Percentiles rank a stretch among this genome's conserved stretches.
Conservation (phyloP, 2,113 vertebrate genomes). For the Odobenus rosmarus region DNA sequence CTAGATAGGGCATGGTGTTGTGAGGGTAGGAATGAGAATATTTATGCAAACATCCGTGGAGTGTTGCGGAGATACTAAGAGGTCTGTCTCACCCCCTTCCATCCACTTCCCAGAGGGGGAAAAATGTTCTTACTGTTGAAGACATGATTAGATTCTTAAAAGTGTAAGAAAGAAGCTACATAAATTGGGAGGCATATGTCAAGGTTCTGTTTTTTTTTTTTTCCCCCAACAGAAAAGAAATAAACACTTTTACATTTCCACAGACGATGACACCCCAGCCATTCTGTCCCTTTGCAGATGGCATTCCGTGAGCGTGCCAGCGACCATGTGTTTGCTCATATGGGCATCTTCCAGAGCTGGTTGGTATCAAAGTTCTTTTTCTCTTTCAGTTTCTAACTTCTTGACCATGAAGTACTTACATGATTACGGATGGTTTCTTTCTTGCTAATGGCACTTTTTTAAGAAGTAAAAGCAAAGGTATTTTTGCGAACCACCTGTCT, state of each 20-base stretch:
- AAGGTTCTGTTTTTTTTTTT: neutral
- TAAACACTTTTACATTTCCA: neutral
- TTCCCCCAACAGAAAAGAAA: neutral
- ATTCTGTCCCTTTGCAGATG: neutral
- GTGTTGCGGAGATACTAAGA: neutral
- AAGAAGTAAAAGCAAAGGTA: neutral
- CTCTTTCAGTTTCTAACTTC: neutral
- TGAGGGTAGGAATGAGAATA: neutral
- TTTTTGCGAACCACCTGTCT: neutral
- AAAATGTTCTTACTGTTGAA: neutral
- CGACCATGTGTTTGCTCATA: neutral
- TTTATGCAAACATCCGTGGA: neutral
- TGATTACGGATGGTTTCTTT: neutral
- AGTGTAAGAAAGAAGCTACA: neutral
- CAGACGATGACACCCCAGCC: neutral
- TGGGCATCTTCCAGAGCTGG: neutral
- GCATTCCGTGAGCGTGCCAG: neutral
- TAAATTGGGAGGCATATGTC: neutral
- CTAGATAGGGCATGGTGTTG: fast-evolving
- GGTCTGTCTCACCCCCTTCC: neutral
- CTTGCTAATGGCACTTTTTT: neutral
- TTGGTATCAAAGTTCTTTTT: neutral
- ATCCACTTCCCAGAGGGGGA: neutral
- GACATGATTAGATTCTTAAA: neutral
- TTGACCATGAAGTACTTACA: neutral